Evolutionary conservation across 2,113 vertebrate species (phyloP).

Genomic region (Conger conger): DNA sequence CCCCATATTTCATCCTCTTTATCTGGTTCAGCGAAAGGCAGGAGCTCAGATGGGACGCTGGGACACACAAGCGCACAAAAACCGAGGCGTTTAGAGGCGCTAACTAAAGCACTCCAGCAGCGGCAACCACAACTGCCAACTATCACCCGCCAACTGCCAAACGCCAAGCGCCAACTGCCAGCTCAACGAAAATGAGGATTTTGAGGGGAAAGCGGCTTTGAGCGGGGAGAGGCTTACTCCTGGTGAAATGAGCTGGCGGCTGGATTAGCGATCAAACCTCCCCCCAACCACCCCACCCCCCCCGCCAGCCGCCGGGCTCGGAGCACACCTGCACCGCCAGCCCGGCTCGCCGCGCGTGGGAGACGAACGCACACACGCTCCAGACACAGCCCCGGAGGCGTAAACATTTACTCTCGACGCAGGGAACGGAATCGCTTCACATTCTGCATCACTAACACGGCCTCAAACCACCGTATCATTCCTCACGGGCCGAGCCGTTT

Average conservation of each 20-base stretch:
- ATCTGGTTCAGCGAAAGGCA: neutral
- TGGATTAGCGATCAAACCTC: slow-evolving; percentile 1
- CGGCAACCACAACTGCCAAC: neutral
- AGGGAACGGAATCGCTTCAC: neutral
- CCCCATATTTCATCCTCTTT: slow-evolving; percentile 4
- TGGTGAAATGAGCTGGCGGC: neutral
- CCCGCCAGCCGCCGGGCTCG: neutral
- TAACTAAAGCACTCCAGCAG: neutral
- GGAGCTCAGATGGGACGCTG: neutral
- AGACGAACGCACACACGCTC: too few species aligned
- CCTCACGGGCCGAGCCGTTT: neutral
- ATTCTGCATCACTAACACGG: neutral
- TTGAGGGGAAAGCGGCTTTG: slow-evolving; percentile 7
- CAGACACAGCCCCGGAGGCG: too few species aligned
- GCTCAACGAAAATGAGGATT: neutral
- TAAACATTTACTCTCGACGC: neutral
- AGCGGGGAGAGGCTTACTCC: neutral
- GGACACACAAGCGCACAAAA: neutral
- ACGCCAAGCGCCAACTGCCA: neutral
- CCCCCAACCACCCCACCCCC: neutral
- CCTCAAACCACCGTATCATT: too few species aligned
- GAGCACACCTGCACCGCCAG: neutral
- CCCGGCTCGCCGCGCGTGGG: neutral
- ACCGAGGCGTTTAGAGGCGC: neutral
- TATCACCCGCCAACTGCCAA: neutral